These are phyloP conservation scores for Siniperca obscura DNA, from an alignment of 2,797 vertebrate species.

Conservation along the genomic window DNA sequence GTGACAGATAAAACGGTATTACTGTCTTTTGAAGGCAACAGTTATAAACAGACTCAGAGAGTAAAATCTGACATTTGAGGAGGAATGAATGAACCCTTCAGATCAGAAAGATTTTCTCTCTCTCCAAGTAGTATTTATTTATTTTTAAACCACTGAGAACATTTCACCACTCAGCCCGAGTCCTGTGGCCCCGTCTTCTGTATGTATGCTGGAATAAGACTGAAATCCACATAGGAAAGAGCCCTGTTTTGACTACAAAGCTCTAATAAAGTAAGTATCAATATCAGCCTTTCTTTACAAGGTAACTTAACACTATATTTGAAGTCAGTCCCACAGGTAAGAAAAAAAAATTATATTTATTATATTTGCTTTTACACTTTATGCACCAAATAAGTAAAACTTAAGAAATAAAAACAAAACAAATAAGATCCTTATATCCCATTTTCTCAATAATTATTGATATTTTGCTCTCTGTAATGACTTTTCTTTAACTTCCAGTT, in stretches of 20 bases:
- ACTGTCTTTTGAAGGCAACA: neutral
- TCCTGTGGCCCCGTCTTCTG: neutral
- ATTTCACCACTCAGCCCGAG: conserved; percentile 3
- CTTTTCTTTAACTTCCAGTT: neutral
- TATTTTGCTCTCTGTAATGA: neutral
- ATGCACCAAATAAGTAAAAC: conserved; percentile 7
- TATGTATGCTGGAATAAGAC: neutral
- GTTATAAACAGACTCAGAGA: neutral
- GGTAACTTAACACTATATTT: neutral
- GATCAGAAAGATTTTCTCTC: conserved; percentile 1
- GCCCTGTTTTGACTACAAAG: conserved; percentile 12
- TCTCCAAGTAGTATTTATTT: neutral
- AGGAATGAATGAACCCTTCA: neutral
- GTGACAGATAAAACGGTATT: neutral
- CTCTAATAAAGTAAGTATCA: conserved; percentile 34
- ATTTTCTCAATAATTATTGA: neutral
- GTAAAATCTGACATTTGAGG: neutral
- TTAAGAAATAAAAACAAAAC: neutral
- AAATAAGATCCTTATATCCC: neutral
- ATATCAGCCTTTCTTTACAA: conserved; percentile 2
- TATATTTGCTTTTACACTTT: neutral
- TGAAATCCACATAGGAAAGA: conserved; percentile 10
- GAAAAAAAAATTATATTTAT: neutral
- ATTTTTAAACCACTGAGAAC: conserved; percentile 18
- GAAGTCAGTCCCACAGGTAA: conserved; percentile 2